These are phyloP conservation scores for Orientallactaga sibirica DNA, from an alignment of 2,797 vertebrate genomes.

Conservation along the genomic window DNA sequence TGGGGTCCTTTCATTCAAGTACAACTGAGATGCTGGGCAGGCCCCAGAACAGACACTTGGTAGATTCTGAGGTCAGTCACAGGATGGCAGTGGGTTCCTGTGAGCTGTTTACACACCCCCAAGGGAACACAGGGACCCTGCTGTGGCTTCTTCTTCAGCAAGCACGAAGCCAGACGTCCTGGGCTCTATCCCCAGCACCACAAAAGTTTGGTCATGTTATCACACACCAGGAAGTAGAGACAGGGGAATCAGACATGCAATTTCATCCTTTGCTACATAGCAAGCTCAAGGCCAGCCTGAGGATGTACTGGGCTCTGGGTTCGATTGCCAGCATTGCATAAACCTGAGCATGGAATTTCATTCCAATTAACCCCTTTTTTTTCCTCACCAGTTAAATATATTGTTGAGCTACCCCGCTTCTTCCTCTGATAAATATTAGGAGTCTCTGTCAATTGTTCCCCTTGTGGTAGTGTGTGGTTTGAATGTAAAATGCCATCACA, in stretches of 20 bases:
- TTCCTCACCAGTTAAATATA: neutral
- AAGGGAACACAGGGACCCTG: neutral
- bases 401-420: neutral
- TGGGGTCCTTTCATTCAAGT: neutral
- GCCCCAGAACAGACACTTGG: neutral
- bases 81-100: neutral
- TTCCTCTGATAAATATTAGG: neutral
- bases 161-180: too few species aligned
- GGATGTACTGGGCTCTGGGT: too few species aligned
- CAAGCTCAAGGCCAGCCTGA: too few species aligned
- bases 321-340: too few species aligned
- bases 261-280: too few species aligned
- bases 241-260: too few species aligned
- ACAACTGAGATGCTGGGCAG: accelerated
- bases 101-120: neutral
- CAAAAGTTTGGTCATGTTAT: too few species aligned
- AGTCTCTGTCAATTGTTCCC: neutral
- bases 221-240: too few species aligned
- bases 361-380: neutral
- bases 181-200: too few species aligned
- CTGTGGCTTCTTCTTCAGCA: neutral
- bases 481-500: neutral
- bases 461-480: neutral
- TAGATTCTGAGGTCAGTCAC: neutral
- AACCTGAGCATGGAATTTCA: neutral